Conservation (phyloP, 2,113 vertebrate species). For the Semnornis frantzii region DNA sequence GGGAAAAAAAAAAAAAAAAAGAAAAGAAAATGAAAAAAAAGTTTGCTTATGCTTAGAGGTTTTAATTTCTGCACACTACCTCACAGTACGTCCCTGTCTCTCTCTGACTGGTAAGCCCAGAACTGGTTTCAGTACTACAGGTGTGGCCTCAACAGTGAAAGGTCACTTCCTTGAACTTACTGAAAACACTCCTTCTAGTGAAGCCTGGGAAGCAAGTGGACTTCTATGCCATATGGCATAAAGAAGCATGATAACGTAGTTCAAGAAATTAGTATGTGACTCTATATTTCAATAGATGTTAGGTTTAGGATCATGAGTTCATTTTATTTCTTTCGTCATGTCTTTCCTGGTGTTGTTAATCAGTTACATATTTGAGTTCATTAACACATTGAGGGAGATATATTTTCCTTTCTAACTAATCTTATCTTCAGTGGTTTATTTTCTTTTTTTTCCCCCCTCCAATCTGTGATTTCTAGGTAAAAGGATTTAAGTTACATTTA, state of each 20-base stretch:
- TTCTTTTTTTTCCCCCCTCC: background rate
- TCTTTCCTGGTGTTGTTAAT: background rate
- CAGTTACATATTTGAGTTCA: background rate
- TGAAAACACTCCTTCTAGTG: background rate
- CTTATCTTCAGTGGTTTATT: background rate
- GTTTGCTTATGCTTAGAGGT: background rate
- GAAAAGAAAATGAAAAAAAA: too few relatives aligned
- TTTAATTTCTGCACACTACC: background rate
- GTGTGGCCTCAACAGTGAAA: background rate
- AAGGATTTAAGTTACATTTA: conserved; percentile 10
- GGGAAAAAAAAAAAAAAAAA: too few relatives aligned
- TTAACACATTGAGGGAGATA: background rate
- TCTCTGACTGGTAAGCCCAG: background rate
- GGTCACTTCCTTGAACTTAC: background rate
- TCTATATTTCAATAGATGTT: background rate
- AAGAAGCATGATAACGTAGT: background rate
- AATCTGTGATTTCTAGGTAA: background rate
- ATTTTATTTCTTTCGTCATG: background rate
- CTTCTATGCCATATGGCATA: accelerated
- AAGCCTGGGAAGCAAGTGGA: background rate
- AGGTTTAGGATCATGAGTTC: background rate
- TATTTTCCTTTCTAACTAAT: background rate
- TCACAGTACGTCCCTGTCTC: background rate
- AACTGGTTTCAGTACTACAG: background rate
- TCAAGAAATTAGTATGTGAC: background rate